phyloP scores from a whole-genome alignment of 2,113 vertebrate species.

The Tupaia tana region DNA sequence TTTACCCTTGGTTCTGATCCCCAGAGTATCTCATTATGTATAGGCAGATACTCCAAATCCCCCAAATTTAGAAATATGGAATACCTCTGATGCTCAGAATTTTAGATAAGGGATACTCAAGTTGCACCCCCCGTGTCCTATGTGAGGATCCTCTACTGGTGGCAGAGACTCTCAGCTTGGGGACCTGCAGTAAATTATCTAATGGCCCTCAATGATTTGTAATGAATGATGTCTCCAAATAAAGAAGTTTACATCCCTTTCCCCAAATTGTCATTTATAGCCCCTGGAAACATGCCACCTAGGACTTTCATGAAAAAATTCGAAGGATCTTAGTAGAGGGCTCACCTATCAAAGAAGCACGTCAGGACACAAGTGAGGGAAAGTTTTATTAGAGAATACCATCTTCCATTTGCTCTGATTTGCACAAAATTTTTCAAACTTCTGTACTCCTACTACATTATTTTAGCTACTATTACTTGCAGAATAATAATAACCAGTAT shows the following conservation, averaged over 20 bases:
- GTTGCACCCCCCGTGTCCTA: background rate
- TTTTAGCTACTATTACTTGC: background rate
- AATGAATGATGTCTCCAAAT: background rate
- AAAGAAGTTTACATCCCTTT: background rate
- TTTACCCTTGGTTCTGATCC: no score
- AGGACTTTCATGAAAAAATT: background rate
- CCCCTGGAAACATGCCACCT: background rate
- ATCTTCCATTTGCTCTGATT: slow-evolving; percentile 42
- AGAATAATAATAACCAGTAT: background rate
- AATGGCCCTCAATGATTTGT: background rate
- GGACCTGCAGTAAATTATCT: background rate
- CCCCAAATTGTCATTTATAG: background rate
- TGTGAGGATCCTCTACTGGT: background rate
- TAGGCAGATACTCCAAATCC: no score
- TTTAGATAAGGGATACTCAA: no score
- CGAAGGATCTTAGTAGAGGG: background rate
- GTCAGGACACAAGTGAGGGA: background rate
- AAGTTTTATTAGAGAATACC: background rate
- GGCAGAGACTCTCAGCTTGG: background rate
- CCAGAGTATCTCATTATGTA: no score
- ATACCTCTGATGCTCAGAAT: no score
- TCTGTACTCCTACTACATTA: background rate
- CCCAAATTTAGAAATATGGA: no score
- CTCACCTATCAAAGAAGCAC: background rate
- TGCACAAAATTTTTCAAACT: background rate